These are phyloP conservation scores for Osmerus mordax DNA, from an alignment of 2,113 vertebrate species.

Conservation along the genomic window DNA sequence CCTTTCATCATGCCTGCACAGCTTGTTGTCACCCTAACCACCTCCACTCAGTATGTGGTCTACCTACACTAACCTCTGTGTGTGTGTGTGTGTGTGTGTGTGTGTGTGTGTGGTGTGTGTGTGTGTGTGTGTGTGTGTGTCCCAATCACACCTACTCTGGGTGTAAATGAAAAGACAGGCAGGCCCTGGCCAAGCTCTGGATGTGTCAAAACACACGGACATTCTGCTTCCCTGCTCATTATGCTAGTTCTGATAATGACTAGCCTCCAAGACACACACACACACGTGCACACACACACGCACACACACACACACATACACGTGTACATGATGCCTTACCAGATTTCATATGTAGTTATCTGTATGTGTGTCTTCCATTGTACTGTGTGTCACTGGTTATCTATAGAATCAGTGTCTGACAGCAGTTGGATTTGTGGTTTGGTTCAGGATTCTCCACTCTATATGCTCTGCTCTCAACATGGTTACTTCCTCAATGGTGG, in stretches of 20 bases:
- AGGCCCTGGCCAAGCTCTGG: constrained; percentile 1
- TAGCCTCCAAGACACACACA: background rate
- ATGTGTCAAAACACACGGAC: background rate
- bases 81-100: constrained; percentile 6
- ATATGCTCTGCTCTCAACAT: too few relatives aligned
- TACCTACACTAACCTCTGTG: background rate
- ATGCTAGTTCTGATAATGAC: background rate
- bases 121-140: background rate
- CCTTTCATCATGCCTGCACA: too few relatives aligned
- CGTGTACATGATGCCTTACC: background rate
- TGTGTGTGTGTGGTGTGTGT: background rate
- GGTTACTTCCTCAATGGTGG: background rate
- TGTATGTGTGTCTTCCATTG: constrained; percentile 28
- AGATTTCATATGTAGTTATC: constrained; percentile 17
- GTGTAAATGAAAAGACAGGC: constrained; percentile 59
- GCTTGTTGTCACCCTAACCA: too few relatives aligned
- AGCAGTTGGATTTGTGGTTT: too few relatives aligned
- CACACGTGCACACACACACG: background rate
- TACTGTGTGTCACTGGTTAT: too few relatives aligned
- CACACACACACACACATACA: constrained; percentile 1
- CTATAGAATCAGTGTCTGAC: too few relatives aligned
- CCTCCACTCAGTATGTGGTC: too few relatives aligned
- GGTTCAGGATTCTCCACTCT: too few relatives aligned
- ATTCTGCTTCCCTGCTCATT: background rate
- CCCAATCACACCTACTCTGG: constrained; percentile 40